These are phyloP conservation scores for Morpho helenor DNA, from an alignment of 2,888 invertebrate species.

Conservation along the genomic window DNA sequence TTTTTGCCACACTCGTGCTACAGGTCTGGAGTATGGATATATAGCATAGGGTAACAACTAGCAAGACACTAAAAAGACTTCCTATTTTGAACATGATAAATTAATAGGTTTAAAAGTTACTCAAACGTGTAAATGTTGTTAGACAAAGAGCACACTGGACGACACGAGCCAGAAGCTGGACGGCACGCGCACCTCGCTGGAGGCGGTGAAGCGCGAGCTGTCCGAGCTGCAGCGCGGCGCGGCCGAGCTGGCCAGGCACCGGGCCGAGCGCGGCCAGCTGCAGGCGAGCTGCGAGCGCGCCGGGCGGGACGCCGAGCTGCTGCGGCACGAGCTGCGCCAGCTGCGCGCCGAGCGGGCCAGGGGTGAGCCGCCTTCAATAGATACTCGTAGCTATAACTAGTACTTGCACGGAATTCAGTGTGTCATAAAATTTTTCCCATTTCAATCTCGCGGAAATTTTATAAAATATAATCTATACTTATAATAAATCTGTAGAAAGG, in stretches of 20 bases:
- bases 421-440: too few relatives aligned
- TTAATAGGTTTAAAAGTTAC: too few relatives aligned
- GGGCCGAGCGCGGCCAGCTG: constrained; percentile 60
- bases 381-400: too few relatives aligned
- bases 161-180: constrained; percentile 83
- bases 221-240: constrained; percentile 76
- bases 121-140: constrained; percentile 17
- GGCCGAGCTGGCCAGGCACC: constrained; percentile 69
- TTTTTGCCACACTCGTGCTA: too few relatives aligned
- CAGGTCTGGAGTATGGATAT: too few relatives aligned
- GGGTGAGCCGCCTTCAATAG: constrained; percentile 37
- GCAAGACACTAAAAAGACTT: too few relatives aligned
- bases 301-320: constrained; percentile 70
- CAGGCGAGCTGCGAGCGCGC: constrained; percentile 72
- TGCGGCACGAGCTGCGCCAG: constrained; percentile 70
- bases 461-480: too few relatives aligned
- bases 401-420: too few relatives aligned
- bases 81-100: too few relatives aligned
- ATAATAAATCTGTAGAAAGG: too few relatives aligned
- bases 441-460: too few relatives aligned
- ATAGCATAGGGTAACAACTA: too few relatives aligned
- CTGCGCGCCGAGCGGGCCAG: constrained; percentile 72
- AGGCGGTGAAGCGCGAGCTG: constrained; percentile 84
- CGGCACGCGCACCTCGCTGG: constrained; percentile 83
- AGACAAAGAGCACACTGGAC: constrained; percentile 83